phyloP scores from a whole-genome alignment of 2,888 invertebrate species.

The Nephrotoma guestfalica region DNA sequence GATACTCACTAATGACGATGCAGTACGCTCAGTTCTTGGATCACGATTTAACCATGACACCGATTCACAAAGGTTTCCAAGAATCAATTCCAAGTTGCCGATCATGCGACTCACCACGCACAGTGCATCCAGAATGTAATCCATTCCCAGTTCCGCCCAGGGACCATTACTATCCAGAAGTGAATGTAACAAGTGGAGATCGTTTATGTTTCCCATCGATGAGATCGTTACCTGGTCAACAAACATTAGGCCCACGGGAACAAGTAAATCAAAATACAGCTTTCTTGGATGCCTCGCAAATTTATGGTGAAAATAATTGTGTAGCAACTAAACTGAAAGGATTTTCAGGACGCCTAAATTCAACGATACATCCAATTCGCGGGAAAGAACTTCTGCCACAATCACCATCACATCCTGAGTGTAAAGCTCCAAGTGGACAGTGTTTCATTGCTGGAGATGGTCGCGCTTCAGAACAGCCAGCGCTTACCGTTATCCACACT shows the following conservation, averaged over 20 bases:
- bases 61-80: constrained; percentile 80
- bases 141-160: constrained; percentile 81
- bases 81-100: constrained; percentile 83
- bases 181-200: constrained; percentile 69
- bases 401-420: constrained; percentile 67
- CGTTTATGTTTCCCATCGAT: constrained; percentile 87
- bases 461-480: constrained; percentile 85
- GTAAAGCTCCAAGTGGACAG: constrained; percentile 68
- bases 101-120: constrained; percentile 71
- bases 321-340: constrained; percentile 61
- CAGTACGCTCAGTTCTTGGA: constrained; percentile 90
- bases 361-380: constrained; percentile 55
- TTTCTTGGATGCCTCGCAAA: constrained; percentile 70
- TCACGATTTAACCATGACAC: constrained; percentile 90
- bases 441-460: constrained; percentile 87
- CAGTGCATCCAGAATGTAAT: constrained; percentile 86
- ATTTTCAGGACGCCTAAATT: constrained; percentile 67
- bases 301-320: constrained; percentile 84
- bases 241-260: constrained; percentile 73
- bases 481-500: constrained; percentile 75
- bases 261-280: constrained; percentile 91
- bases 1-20: constrained; percentile 87
- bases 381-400: constrained; percentile 71
- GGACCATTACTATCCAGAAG: constrained; percentile 80
- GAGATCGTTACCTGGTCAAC: constrained; percentile 84